Base-by-base conservation (phyloP, 1,140 invertebrate species). In the Zaprionus lachaisei region DNA sequence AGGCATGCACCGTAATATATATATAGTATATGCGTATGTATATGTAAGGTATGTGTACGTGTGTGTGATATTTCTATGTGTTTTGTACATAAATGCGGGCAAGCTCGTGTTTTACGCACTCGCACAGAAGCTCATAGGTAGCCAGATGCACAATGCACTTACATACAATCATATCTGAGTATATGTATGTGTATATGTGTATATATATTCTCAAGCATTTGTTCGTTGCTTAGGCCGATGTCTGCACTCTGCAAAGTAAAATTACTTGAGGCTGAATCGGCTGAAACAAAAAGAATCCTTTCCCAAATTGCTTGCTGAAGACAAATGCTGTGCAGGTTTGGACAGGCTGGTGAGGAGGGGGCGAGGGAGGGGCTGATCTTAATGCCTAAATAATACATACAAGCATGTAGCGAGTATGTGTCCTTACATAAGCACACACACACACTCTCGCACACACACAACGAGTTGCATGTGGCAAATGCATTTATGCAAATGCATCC, bases 401-500 rank as follows among this genome's bases (percentile, higher is more conserved):
- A 49, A 34, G n/a, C 41, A 58, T 37, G 26, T 38, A 44, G 17
- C 17, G 9, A 20, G 34, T 62, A 17, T 47, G 12, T 62, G 7
- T 26, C 22, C 31, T 24, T 62, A 22, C 38, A 47, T 44, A 41
- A 44, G 34, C 41, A 62, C 58, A 63, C 56, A 66, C 69, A 70
- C 72, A 66, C 65, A 70, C 72, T 60, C 74, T 62, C 64, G 20
- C 28, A 73, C 72, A 70, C 74, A 73, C 64, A 66, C 20, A 38
- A 0, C 9, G 20, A 51, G 47, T 51, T 51, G 47, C 20, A 24
- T 51, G 47, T 51, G 34, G 37, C 24, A 81, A 56, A 60, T 81
- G 79, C 82, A 81, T 72, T 85, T 81, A 79, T 85, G 83, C 72
- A 85, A 82, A 86, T 86, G 56, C 71, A 70, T 62, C 22, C 51